Base-by-base conservation (phyloP, 1,140 invertebrate genomes). In the Ceratosolen fusciceps region DNA sequence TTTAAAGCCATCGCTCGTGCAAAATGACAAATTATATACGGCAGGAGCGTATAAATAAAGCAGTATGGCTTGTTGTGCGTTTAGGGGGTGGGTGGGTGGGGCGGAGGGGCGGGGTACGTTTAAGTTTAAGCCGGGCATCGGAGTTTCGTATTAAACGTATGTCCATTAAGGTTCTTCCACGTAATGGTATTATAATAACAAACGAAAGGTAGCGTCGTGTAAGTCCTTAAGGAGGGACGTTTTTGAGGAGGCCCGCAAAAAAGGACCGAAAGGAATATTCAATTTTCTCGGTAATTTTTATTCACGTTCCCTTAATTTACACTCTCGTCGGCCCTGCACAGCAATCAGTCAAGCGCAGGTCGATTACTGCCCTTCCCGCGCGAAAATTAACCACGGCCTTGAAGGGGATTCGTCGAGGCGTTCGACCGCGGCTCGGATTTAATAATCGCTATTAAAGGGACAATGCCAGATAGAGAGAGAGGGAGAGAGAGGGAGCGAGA, bases 351-450 rank as follows among this genome's bases (percentile, higher is more conserved):
- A 47, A 49, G 43, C 26, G 5, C 26, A 21, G 10, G 39, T 16
- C 24, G n/a, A 47, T 47, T n/a, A n/a, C n/a, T 68, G 47, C 47
- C 24, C n/a, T 62, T 10, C 29, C 54, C 62, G 67, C 62, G 56
- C 54, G 68, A 68, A 67, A 68, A 77, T 78, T 80, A 78, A 81
- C 76, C 74, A 68, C 70, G 47, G 72, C 52, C 74, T 47, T 79
- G 80, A 68, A 70, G 16, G 70, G 82, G 73, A 77, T 77, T 77
- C 49, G 49, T 56, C 60, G 43, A 29, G 70, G 0, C 26, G 26
- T 54, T 77, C 62, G 47, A n/a, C n/a, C 71, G 79, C 74, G 37
- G 56, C 56, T 77, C 72, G 71, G 80, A 81, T 82, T 82, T 83
- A 82, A 83, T 83, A 83, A 83, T 77, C 52, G 14, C 24, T 29